Percentiles rank a stretch among this genome's conserved stretches.
These are phyloP conservation scores for Orthosia incerta DNA, from an alignment of 2,888 invertebrate species.

Conservation along the genomic window DNA sequence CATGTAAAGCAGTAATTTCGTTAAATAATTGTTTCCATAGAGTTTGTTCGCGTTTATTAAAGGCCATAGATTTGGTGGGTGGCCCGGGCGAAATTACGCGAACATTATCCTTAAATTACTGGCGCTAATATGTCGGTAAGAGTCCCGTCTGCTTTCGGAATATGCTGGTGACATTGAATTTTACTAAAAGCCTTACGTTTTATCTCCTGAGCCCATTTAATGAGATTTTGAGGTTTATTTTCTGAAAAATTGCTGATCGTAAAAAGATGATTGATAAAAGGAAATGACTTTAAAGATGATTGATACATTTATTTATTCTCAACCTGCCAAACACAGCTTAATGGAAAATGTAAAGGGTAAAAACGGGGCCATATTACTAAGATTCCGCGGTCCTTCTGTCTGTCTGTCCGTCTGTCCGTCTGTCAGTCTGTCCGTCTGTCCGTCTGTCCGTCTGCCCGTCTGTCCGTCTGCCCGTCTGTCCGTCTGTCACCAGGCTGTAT, in stretches of 20 bases:
- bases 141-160: conserved; percentile 71
- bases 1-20: conserved; percentile 86
- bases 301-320: background rate
- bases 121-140: conserved; percentile 88
- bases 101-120: conserved; percentile 89
- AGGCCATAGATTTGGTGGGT: conserved; percentile 88
- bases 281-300: conserved; percentile 21
- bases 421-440: too few species aligned
- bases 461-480: too few species aligned
- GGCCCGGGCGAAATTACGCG: conserved; percentile 85
- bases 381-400: too few species aligned
- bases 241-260: conserved; percentile 56
- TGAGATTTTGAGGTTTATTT: conserved; percentile 63
- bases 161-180: conserved; percentile 74
- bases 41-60: conserved; percentile 88
- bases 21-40: conserved; percentile 88
- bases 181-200: conserved; percentile 69
- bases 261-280: conserved; percentile 34
- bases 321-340: background rate
- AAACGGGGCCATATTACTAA: too few species aligned
- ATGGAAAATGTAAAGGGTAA: background rate
- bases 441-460: too few species aligned
- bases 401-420: too few species aligned
- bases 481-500: too few species aligned
- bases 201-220: conserved; percentile 33